Evolutionary conservation across 1,140 invertebrate species (phyloP), one percentile per base, ranked within the genome.

Genomic region (Drosophila simulans): DNA sequence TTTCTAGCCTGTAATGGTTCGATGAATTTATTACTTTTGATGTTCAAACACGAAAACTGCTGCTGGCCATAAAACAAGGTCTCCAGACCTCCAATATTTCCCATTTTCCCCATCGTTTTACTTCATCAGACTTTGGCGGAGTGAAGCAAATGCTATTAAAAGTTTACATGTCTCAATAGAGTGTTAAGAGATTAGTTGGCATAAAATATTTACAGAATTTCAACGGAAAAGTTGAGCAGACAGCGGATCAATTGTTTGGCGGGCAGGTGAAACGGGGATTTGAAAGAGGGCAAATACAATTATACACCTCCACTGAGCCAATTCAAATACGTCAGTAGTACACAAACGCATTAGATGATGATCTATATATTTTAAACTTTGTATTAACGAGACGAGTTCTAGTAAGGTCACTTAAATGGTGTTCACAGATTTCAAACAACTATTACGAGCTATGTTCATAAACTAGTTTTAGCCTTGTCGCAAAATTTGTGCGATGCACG

Each of bases 21-120:
- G 83, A 88, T 88, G 84, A 88, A 88, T 88, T 88, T 88, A 88
- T 88, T 88, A 88, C 83, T 88, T 88, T 88, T 88, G 84, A 88
- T 88, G 83, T 88, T 88, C 75, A 88, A 89, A 89, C 79, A 88
- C 79, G 84, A 88, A 88, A 89, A 88, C 79, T 88, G 83, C 83
- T 88, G 83, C 83, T 88, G 83, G 83, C 83, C 62, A 88, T 86
- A 86, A 86, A 86, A 86, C 79, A 88, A 86, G 69, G 74, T 52
- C 60, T 51, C 66, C 48, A 75, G 70, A 71, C 69, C 66, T 45
- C n/a, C 40, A 22, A 46, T 27, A 39, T 15, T 20, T 17, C 34
- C 17, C 65, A 42, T 8, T 25, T 12, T 40, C 10, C 15, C 20
- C 11, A 13, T 11, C 42, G 15, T 15, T 39, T 39, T 35, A 34